Evolutionary conservation across 2,113 vertebrate genomes (phyloP).

Genomic region (Hyla sarda): DNA sequence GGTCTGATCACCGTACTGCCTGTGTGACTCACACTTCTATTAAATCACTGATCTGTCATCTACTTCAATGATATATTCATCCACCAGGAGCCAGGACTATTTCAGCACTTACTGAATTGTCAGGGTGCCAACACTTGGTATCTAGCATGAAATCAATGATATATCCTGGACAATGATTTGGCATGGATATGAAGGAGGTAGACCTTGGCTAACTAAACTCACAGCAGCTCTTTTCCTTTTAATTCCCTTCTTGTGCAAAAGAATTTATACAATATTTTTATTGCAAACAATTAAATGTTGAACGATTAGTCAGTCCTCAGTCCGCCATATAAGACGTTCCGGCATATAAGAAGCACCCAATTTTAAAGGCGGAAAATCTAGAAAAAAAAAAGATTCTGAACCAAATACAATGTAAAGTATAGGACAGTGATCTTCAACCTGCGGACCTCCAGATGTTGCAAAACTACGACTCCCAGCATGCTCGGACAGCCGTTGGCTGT

Average conservation of each 20-base stretch:
- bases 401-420: too few relatives aligned
- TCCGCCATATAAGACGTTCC: too few relatives aligned
- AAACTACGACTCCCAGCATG: too few relatives aligned
- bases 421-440: too few relatives aligned
- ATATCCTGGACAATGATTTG: conserved; percentile 6
- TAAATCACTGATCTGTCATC: conserved; percentile 6
- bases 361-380: too few relatives aligned
- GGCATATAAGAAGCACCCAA: too few relatives aligned
- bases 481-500: too few relatives aligned
- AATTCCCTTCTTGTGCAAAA: too few relatives aligned
- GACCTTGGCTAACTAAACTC: neutral
- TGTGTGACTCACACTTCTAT: neutral
- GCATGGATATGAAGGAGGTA: neutral
- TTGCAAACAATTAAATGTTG: neutral
- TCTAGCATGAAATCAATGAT: conserved; percentile 5
- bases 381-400: too few relatives aligned
- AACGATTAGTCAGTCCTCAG: too few relatives aligned
- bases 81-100: neutral
- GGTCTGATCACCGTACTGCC: neutral
- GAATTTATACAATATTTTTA: neutral
- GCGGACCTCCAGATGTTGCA: too few relatives aligned
- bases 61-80: neutral
- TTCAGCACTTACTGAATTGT: conserved; percentile 22
- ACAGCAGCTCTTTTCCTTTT: neutral
- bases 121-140: neutral